phyloP scores from a whole-genome alignment of 53 echinoderm and acorn worm species.

The Mesocentrotus franciscanus region DNA sequence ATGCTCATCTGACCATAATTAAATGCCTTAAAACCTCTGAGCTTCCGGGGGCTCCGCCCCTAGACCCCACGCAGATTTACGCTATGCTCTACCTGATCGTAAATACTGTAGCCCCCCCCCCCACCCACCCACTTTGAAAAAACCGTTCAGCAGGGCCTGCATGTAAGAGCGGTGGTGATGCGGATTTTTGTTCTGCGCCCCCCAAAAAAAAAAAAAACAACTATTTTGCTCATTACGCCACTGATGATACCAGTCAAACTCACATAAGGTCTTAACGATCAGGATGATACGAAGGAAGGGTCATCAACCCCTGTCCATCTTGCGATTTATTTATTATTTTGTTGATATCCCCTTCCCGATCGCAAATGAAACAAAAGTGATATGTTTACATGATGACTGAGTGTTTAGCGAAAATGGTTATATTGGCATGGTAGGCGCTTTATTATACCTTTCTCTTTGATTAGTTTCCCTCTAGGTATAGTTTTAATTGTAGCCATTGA shows the following conservation, averaged over 20 bases:
- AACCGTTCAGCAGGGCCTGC: too few species aligned
- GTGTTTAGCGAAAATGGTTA: neutral
- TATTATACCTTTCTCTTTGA: neutral
- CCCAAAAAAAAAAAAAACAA: too few species aligned
- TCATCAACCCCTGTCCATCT: neutral
- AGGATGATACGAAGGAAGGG: neutral
- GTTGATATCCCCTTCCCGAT: neutral
- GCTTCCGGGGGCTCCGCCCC: too few species aligned
- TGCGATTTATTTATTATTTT: neutral
- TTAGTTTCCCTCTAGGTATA: neutral
- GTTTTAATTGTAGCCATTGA: neutral
- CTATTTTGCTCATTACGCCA: too few species aligned
- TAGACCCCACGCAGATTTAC: too few species aligned
- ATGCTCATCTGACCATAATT: too few species aligned
- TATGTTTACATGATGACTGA: neutral
- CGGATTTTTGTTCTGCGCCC: too few species aligned
- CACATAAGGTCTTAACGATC: neutral
- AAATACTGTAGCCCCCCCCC: too few species aligned
- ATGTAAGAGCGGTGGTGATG: too few species aligned
- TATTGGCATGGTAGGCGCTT: neutral
- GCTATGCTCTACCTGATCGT: too few species aligned
- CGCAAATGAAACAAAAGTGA: neutral
- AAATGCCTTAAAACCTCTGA: too few species aligned
- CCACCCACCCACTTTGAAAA: too few species aligned
- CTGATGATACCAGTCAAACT: neutral